Percentiles rank a stretch among this genome's conserved stretches.
Evolutionary conservation across 1,140 invertebrate species (phyloP).

Genomic region (Arctopsyche grandis): DNA sequence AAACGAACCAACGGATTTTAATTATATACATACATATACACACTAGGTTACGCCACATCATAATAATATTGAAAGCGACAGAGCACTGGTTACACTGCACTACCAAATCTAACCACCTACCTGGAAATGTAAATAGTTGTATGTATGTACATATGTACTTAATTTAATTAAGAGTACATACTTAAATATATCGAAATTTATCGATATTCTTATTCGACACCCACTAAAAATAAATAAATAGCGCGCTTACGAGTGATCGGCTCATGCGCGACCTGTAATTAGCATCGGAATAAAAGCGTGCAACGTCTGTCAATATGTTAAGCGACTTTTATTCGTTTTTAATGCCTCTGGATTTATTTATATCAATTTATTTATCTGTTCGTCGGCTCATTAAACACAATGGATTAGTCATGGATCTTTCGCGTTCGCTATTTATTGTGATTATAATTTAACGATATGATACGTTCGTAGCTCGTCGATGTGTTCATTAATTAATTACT

Average conservation of each 20-base stretch:
- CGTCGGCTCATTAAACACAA: constrained; percentile 10
- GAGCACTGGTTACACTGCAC: not conserved
- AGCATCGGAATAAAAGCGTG: too few species aligned
- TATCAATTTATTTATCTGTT: not conserved
- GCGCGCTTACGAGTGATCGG: too few species aligned
- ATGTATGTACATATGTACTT: not conserved
- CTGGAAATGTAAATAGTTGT: not conserved
- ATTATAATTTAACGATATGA: constrained; percentile 18
- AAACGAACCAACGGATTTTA: not conserved
- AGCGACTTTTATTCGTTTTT: constrained; percentile 3
- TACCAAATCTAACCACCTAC: not conserved
- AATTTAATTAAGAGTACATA: too few species aligned
- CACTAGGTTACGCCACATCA: not conserved
- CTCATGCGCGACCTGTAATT: too few species aligned
- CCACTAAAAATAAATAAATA: too few species aligned
- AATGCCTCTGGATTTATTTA: not conserved
- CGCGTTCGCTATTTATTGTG: constrained; percentile 15
- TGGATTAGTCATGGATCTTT: constrained; percentile 5
- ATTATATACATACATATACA: not conserved
- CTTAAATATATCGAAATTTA: too few species aligned
- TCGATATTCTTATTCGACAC: too few species aligned
- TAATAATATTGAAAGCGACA: constrained; percentile 14
- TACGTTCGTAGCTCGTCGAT: constrained; percentile 3
- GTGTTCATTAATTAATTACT: constrained; percentile 19
- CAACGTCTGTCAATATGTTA: not conserved